Base-by-base conservation (phyloP, 2,888 invertebrate genomes). In the Acanthoscelides obtectus region DNA sequence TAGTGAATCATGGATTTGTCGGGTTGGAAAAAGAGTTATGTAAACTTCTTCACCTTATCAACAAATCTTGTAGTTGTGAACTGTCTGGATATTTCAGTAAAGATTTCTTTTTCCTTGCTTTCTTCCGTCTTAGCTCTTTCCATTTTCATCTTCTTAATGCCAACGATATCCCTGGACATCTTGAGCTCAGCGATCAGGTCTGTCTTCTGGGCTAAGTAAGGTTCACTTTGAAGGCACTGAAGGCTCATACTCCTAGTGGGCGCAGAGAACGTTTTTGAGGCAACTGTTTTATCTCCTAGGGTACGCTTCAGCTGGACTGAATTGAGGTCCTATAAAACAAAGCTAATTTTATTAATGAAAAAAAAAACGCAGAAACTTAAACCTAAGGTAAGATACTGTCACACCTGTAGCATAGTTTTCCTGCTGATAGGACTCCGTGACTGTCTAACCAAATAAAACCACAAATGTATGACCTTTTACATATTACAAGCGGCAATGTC, bases 121-220 rank as follows among this genome's bases (percentile, higher is more conserved):
- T 93, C 94, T 84, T 96, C 95, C 76, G 93, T 90, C 82, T 95
- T 93, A 22, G 94, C 94, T 77, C 94, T 90, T 85, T 96, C 96
- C 77, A 96, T 94, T 85, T 96, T 97, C 88, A 96, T 86, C 85
- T 96, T 96, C 85, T 94, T 94, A 71, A 97, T 96, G n/a, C 97
- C 97, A 0, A 94, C 93, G 75, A 96, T 95, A 83, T 97, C 96
- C 84, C 93, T 96, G 67, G 96, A 95, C 88, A 95, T 91, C 85
- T 97, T 97, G 74, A 97, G 86, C 83, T 97, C 97, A 68, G 96
- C 96, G 75, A 97, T 97, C 68, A 97, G 87, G 84, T 96, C 95
- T 22, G 92, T 94, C 85, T 95, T 95, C 75, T 91, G 93, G 69
- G 90, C 89, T 79, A 91, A 88, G 86, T 91, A 94, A 67, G 91